phyloP scores from a whole-genome alignment of 2,797 vertebrate species.

The Poecile montanus region DNA sequence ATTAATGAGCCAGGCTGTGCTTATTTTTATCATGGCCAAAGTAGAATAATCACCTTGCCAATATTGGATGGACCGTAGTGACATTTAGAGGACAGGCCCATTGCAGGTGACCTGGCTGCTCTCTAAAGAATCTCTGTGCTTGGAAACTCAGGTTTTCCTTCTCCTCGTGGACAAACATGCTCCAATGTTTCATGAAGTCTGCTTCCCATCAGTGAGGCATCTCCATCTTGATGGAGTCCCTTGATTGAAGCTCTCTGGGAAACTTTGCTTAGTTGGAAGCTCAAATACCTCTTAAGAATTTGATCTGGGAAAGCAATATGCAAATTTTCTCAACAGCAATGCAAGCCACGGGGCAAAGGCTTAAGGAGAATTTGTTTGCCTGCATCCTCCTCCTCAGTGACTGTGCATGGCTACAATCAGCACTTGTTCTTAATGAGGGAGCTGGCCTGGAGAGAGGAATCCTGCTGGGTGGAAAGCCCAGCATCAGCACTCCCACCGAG shows the following conservation, averaged over 20 bases:
- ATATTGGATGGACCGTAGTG: not conserved
- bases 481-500: not conserved
- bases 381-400: not conserved
- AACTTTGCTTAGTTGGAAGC: not conserved
- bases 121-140: not conserved
- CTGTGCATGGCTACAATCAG: not conserved
- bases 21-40: not conserved
- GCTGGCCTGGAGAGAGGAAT: not conserved
- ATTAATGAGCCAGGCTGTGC: not conserved
- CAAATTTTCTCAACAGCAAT: not conserved
- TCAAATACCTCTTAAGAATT: not conserved
- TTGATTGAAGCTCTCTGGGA: not conserved
- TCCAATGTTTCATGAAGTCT: not conserved
- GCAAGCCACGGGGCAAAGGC: not conserved
- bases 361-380: not conserved
- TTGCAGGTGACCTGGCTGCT: not conserved
- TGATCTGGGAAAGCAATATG: not conserved
- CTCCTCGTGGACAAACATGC: not conserved
- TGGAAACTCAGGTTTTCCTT: not conserved
- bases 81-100: not conserved
- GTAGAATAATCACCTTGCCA: not conserved
- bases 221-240: not conserved
- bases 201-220: not conserved
- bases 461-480: not conserved
- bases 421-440: not conserved